These are phyloP conservation scores for Brachyrhaphis roseni DNA, from an alignment of 2,797 vertebrate species.

Conservation along the genomic window DNA sequence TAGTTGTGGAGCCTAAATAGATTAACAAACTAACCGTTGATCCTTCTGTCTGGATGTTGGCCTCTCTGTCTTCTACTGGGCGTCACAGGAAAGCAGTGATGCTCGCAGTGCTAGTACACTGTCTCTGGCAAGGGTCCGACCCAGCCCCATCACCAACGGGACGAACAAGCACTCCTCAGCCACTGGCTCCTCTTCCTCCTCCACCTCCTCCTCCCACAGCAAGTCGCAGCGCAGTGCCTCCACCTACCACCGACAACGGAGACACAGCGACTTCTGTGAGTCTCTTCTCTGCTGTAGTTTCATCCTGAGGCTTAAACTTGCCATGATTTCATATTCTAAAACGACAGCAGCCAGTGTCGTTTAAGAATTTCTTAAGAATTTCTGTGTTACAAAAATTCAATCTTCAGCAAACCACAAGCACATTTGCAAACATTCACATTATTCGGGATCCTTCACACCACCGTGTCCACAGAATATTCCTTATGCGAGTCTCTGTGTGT, in stretches of 20 bases:
- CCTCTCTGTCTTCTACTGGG: background rate
- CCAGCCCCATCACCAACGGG: slow-evolving; percentile 89
- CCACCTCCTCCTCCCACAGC: slow-evolving; percentile 85
- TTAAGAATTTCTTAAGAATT: too few relatives aligned
- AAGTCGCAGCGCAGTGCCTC: slow-evolving; percentile 89
- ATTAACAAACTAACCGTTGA: background rate
- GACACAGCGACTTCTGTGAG: slow-evolving; percentile 96
- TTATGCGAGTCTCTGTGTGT: slow-evolving; percentile 72
- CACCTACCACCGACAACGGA: slow-evolving; percentile 92
- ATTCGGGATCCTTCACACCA: background rate
- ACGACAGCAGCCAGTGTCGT: background rate
- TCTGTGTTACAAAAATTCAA: background rate
- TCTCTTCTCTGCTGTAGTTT: slow-evolving; percentile 57
- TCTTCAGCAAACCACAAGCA: background rate
- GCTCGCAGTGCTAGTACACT: slow-evolving; percentile 85
- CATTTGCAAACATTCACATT: background rate
- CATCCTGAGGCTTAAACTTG: background rate
- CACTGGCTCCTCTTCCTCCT: slow-evolving; percentile 80
- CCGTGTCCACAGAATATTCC: slow-evolving; percentile 54
- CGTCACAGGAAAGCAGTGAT: slow-evolving; percentile 84
- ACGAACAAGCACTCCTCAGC: slow-evolving; percentile 85
- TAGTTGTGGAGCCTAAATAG: too few relatives aligned
- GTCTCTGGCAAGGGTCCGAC: slow-evolving; percentile 89
- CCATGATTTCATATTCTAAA: background rate
- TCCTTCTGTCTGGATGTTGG: background rate